A percentile compares a stretch with the other conserved stretches of the same genome.
These are phyloP conservation scores for Fistularia tabacaria DNA, from an alignment of 2,797 vertebrate species.

Conservation along the genomic window DNA sequence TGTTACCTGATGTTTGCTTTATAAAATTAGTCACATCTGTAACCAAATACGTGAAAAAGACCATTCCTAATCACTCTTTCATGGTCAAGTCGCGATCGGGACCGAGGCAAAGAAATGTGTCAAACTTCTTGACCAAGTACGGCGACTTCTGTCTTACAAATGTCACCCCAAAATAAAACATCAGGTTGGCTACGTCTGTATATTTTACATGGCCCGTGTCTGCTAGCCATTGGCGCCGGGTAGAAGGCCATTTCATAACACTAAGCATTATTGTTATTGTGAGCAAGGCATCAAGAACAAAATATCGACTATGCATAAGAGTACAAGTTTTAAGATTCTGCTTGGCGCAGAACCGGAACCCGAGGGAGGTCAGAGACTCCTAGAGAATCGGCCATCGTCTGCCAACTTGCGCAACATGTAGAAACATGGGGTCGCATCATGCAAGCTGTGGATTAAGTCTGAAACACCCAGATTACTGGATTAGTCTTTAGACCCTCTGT, in stretches of 20 bases:
- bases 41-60: too few relatives aligned
- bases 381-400: conserved; percentile 17
- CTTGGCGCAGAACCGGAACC: conserved; percentile 6
- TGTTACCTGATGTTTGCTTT: too few relatives aligned
- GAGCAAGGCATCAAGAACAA: background rate
- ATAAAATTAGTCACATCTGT: too few relatives aligned
- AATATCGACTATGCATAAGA: background rate
- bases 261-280: too few relatives aligned
- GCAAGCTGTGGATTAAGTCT: conserved; percentile 54
- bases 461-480: conserved; percentile 64
- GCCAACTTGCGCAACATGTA: conserved; percentile 16
- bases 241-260: too few relatives aligned
- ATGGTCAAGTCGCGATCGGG: too few relatives aligned
- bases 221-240: too few relatives aligned
- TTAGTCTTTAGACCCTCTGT: conserved; percentile 48
- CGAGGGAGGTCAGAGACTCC: conserved; percentile 20
- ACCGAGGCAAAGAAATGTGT: background rate
- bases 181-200: too few relatives aligned
- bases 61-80: too few relatives aligned
- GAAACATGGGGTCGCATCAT: conserved; percentile 29
- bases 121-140: background rate
- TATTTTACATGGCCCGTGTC: too few relatives aligned
- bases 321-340: background rate
- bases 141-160: too few relatives aligned
- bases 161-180: too few relatives aligned